Evolutionary conservation across 2,113 vertebrate genomes (phyloP), one percentile per base, ranked within the genome.

Genomic region (Hippocampus abdominalis): DNA sequence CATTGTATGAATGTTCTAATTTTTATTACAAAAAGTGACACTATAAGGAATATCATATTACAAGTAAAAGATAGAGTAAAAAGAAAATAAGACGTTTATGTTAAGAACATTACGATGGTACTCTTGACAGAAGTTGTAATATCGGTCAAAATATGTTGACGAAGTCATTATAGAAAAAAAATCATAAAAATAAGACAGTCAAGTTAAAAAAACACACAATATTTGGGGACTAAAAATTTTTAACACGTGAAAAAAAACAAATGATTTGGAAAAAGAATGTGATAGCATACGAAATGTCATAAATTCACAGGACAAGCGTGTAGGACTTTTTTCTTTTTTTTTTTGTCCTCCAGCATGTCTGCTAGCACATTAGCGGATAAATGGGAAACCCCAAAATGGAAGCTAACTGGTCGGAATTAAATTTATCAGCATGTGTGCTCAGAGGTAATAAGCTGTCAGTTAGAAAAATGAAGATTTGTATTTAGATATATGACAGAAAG

Each of bases 361-460:
- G 84, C 78, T 87, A 78, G 82, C 78, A 90, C 74, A 89, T 91
- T 90, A 92, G 85, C 71, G 81, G 87, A 91, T 92, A 92, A 60
- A 93, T 93, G 83, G 87, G 89, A 86, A 36, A 90, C 70, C 13
- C 76, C 81, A 91, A 93, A 92, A 92, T 91, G 90, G 90, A 90
- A 89, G 85, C 87, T 92, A 92, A 91, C 89, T 91, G 88, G 81
- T 82, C 79, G 87, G 90, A 91, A 91, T 93, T 91, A 89, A 91
- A 92, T 92, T 91, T 92, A 93, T 93, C 92, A 93, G 89, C 88
- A 90, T 86, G 85, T 87, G 84, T 90, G 91, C 90, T 92, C 90
- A 90, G 91, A 90, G 84, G 91, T 92, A 92, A 92, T 93, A 93
- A 91, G 90, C 91, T 92, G 90, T 92, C 91, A 92, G 88, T 91